A percentile compares a stretch with the other conserved stretches of the same genome.
phyloP scores from a whole-genome alignment of 2,797 vertebrate genomes.

The Gymnoscopelus braueri region DNA sequence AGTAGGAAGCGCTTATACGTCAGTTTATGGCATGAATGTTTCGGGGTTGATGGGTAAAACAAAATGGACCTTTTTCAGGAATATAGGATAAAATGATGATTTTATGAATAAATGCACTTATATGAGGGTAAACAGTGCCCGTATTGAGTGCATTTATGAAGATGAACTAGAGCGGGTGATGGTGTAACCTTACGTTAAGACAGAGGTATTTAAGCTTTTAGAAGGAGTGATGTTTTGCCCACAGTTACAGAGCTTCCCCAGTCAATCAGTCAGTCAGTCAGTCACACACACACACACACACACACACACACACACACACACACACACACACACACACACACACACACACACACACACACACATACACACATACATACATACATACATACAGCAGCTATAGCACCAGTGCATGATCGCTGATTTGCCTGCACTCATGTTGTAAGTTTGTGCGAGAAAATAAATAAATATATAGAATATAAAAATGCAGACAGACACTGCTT shows the following conservation, averaged over 20 bases:
- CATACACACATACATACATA: too few species aligned
- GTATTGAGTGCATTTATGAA: too few species aligned
- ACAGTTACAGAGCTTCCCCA: conserved; percentile 70
- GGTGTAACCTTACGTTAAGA: conserved; percentile 37
- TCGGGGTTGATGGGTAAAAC: conserved; percentile 36
- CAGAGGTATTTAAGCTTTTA: conserved; percentile 38
- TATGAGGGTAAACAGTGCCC: too few species aligned
- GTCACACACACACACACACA: too few species aligned
- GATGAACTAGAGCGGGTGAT: conserved; percentile 49
- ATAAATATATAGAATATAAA: conserved; percentile 14
- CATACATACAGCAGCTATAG: conserved; percentile 45
- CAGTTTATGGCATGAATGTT: conserved; percentile 70
- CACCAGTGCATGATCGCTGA: conserved; percentile 41
- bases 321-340: too few species aligned
- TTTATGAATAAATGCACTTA: too few species aligned
- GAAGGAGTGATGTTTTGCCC: conserved; percentile 49
- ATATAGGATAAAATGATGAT: too few species aligned
- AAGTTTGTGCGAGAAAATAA: conserved; percentile 36
- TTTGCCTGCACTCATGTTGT: conserved; percentile 44
- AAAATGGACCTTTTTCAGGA: conserved; percentile 67
- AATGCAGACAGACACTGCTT: conserved; percentile 17
- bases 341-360: too few species aligned
- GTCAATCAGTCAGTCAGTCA: conserved; percentile 48
- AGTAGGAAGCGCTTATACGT: conserved; percentile 45
- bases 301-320: too few species aligned